A percentile compares a stretch with the other conserved stretches of the same genome.
These are phyloP conservation scores for Leptocoma aspasia DNA, from an alignment of 2,113 vertebrate genomes.

Conservation along the genomic window DNA sequence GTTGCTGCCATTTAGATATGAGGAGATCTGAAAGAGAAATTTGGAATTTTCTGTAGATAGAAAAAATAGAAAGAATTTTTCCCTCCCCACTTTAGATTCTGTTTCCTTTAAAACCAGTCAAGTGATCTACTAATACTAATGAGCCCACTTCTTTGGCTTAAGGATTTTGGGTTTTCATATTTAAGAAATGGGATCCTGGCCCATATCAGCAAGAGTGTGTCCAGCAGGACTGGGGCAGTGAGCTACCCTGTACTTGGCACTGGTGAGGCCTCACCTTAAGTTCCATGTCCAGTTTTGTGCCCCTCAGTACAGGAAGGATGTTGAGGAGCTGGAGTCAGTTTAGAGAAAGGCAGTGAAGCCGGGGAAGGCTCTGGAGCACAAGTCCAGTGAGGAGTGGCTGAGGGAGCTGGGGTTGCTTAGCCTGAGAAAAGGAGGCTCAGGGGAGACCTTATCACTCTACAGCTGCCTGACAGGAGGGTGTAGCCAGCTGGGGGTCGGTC, in stretches of 20 bases:
- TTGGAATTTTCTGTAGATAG: background rate
- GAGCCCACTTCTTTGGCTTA: background rate
- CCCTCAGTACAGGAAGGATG: background rate
- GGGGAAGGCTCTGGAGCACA: background rate
- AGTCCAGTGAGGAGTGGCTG: rapidly evolving
- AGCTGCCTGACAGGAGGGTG: background rate
- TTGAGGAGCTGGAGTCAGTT: background rate
- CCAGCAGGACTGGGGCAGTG: background rate
- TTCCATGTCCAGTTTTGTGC: background rate
- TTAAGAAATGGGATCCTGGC: background rate
- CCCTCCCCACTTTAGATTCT: rapidly evolving
- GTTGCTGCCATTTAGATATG: background rate
- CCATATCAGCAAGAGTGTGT: rapidly evolving
- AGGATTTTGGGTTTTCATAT: background rate
- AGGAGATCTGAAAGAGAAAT: background rate
- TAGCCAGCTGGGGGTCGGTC: rapidly evolving
- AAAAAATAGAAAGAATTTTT: background rate
- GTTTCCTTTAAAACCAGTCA: background rate
- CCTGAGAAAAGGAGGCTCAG: background rate
- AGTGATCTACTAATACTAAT: background rate
- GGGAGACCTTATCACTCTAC: rapidly evolving
- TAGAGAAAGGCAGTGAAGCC: background rate
- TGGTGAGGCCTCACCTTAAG: background rate
- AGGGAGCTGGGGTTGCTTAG: background rate
- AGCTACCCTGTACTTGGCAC: rapidly evolving